phyloP scores from a whole-genome alignment of 2,797 vertebrate genomes.

The Peromyscus nudipes region DNA sequence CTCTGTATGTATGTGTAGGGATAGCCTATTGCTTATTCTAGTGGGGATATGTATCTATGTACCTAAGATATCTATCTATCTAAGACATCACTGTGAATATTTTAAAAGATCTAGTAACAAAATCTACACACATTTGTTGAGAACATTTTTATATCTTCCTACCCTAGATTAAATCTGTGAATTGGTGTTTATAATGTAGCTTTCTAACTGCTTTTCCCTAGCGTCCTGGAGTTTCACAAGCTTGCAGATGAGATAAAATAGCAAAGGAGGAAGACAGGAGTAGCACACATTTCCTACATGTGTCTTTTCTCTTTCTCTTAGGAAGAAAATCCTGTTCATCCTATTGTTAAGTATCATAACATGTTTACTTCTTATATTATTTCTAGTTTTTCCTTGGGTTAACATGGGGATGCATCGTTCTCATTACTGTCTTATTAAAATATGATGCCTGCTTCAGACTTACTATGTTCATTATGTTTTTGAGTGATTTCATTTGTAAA shows the following conservation, averaged over 20 bases:
- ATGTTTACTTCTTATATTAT: neutral
- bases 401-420: neutral
- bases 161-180: neutral
- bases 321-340: neutral
- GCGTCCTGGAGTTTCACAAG: neutral
- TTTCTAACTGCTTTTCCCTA: rapidly evolving
- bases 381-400: neutral
- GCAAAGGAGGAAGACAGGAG: neutral
- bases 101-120: neutral
- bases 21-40: neutral
- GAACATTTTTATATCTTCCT: neutral
- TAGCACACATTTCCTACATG: neutral
- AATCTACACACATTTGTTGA: neutral
- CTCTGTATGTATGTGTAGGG: neutral
- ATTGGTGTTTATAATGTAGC: neutral
- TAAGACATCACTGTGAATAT: neutral
- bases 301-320: neutral
- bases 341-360: neutral
- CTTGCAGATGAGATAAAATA: neutral
- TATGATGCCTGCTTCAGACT: no score
- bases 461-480: neutral
- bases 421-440: neutral
- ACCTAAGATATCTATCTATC: neutral
- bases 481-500: neutral
- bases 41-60: neutral